These are phyloP conservation scores for Argyrosomus regius DNA, from an alignment of 2,797 vertebrate species.

Conservation along the genomic window DNA sequence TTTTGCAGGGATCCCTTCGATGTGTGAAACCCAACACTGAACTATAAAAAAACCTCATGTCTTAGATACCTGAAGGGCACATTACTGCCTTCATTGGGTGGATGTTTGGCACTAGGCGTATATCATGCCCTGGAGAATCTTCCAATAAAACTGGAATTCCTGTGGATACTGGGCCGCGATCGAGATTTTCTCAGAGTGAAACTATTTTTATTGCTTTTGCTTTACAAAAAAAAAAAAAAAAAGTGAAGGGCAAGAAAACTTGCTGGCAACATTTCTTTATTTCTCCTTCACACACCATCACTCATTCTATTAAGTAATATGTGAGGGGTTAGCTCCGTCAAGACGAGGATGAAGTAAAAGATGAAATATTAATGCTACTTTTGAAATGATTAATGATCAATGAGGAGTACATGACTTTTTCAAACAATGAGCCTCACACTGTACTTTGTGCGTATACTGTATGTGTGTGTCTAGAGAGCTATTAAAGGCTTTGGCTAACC, in stretches of 20 bases:
- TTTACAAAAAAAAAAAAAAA: not conserved
- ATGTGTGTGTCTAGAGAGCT: conserved; percentile 20
- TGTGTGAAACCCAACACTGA: not conserved
- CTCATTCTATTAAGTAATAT: not conserved
- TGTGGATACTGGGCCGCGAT: not conserved
- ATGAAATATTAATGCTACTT: conserved; percentile 18
- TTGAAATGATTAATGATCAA: conserved; percentile 19
- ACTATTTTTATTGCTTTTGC: conserved; percentile 20
- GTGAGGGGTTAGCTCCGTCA: not conserved
- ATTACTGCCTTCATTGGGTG: not conserved
- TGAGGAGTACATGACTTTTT: not conserved
- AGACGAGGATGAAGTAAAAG: conserved; percentile 5
- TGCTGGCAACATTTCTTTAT: not conserved
- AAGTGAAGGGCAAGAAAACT: not conserved
- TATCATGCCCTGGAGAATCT: not conserved
- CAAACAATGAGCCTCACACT: not conserved
- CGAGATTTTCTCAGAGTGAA: conserved; percentile 3
- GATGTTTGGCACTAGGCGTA: not conserved
- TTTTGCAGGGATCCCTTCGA: not conserved
- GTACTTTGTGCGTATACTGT: not conserved
- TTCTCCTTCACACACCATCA: not conserved
- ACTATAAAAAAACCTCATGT: not conserved
- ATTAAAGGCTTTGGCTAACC: conserved; percentile 47
- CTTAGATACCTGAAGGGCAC: not conserved
- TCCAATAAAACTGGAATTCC: not conserved